Evolutionary conservation across 2,797 vertebrate species (phyloP).

Genomic region (Dromococcyx pavoninus): DNA sequence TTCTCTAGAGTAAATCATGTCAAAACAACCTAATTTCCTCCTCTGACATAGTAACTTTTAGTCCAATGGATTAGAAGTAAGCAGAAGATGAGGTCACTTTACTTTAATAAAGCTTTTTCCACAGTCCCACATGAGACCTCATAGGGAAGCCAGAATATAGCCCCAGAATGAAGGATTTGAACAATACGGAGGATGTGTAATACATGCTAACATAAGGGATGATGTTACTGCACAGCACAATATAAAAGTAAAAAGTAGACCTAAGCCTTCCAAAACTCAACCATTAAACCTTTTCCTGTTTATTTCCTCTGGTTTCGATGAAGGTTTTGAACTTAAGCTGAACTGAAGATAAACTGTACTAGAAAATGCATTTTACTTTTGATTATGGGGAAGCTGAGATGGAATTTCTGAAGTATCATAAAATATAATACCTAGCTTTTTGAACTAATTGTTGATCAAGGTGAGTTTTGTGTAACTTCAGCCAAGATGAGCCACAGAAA

Average conservation of each 20-base stretch:
- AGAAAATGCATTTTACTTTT: not conserved
- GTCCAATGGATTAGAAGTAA: not conserved
- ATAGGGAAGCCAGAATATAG: not conserved
- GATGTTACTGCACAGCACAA: not conserved
- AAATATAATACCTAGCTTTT: not conserved
- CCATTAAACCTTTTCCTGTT: not conserved
- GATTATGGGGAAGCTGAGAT: not conserved
- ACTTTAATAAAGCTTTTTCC: slow-evolving; percentile 18
- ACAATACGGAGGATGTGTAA: not conserved
- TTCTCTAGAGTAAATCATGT: slow-evolving; percentile 37
- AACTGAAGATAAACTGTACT: not conserved
- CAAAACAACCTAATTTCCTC: slow-evolving; percentile 25
- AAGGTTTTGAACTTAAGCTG: not conserved
- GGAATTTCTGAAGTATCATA: not conserved
- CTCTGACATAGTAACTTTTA: slow-evolving; percentile 5
- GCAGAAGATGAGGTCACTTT: not conserved
- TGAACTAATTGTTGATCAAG: not conserved
- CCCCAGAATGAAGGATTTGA: not conserved
- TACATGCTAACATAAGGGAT: not conserved
- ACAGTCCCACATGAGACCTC: not conserved
- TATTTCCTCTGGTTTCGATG: not conserved
- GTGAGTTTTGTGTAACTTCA: not conserved
- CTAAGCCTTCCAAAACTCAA: not conserved
- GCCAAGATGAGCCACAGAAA: not conserved
- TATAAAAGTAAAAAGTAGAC: not conserved